phyloP scores from a whole-genome alignment of 2,113 vertebrate species.

The Herpetotheres cachinnans region DNA sequence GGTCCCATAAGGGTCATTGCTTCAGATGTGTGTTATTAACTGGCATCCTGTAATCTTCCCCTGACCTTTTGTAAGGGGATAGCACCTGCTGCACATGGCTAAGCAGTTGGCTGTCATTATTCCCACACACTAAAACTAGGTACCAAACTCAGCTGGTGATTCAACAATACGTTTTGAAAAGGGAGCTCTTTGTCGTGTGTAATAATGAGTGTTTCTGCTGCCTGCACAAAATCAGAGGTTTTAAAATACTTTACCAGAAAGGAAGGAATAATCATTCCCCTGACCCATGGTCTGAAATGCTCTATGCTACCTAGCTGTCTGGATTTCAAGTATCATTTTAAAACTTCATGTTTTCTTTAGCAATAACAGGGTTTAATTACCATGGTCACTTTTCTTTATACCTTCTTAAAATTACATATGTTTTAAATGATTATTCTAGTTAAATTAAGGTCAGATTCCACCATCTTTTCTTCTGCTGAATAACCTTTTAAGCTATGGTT shows the following conservation, averaged over 20 bases:
- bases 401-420: not conserved
- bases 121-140: not conserved
- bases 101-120: not conserved
- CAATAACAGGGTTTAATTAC: not conserved
- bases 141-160: not conserved
- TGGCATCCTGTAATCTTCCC: not conserved
- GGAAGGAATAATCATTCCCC: not conserved
- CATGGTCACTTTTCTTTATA: not conserved
- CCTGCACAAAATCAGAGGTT: not conserved
- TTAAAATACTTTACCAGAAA: not conserved
- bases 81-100: not conserved
- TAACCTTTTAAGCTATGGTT: not conserved
- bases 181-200: not conserved
- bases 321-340: not conserved
- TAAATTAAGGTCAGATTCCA: not conserved
- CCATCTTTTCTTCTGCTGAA: not conserved
- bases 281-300: not conserved
- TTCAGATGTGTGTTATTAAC: not conserved
- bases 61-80: not conserved
- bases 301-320: not conserved
- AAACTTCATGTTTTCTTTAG: not conserved
- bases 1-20: not conserved
- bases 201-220: slow-evolving; percentile 12
- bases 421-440: not conserved
- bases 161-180: not conserved